Percentiles rank a stretch among this genome's conserved stretches.
Conservation (phyloP, 2,888 invertebrate species). For the Eupithecia tripunctaria region DNA sequence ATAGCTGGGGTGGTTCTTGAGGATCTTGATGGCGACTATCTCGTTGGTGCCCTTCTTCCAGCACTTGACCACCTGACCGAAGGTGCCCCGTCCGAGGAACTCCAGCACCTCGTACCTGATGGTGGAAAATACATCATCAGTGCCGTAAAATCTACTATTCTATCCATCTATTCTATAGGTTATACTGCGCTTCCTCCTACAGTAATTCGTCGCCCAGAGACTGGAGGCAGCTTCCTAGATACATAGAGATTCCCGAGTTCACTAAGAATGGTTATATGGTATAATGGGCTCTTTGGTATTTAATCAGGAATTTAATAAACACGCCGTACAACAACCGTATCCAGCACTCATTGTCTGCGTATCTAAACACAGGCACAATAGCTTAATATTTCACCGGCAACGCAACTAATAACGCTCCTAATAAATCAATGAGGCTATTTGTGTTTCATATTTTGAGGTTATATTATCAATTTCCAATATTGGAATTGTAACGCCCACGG, state of each 20-base stretch:
- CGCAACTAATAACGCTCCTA: background rate
- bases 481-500: constrained; percentile 16
- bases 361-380: background rate
- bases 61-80: constrained; percentile 99
- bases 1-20: constrained; percentile 99
- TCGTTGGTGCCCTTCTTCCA: constrained; percentile 99
- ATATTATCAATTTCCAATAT: constrained; percentile 21
- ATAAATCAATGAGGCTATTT: constrained; percentile 10
- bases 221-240: background rate
- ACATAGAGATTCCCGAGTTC: background rate
- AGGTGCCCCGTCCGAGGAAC: constrained; percentile 99
- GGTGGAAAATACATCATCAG: background rate
- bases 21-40: constrained; percentile 99
- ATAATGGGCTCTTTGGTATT: background rate
- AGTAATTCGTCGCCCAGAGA: background rate
- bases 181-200: background rate
- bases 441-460: background rate
- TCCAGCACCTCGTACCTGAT: constrained; percentile 93
- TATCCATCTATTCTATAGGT: no score
- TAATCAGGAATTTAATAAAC: background rate
- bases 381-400: constrained; percentile 2
- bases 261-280: background rate
- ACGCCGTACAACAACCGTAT: background rate
- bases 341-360: background rate
- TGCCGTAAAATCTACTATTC: no score